A percentile compares a stretch with the other conserved stretches of the same genome.
Conservation (phyloP, 2,797 vertebrate genomes). For the Adrianichthys oophorus region DNA sequence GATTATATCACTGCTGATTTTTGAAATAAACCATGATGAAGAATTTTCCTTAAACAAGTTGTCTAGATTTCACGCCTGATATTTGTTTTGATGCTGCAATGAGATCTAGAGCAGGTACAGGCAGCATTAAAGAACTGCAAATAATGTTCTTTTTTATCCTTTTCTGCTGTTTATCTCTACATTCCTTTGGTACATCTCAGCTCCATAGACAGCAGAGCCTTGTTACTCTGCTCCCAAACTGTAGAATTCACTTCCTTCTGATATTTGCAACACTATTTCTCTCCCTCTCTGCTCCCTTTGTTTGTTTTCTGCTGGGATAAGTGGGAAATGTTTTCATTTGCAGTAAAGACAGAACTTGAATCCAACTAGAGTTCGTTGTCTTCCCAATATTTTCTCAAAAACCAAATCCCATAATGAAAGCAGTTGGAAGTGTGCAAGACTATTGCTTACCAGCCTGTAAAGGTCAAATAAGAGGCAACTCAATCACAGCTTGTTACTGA, state of each 20-base stretch:
- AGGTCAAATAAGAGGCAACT: neutral
- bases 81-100: slow-evolving; percentile 21
- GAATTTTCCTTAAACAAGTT: slow-evolving; percentile 30
- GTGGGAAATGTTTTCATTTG: too few relatives aligned
- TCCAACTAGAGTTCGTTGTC: too few relatives aligned
- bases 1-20: slow-evolving; percentile 40
- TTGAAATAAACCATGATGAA: slow-evolving; percentile 41
- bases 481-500: too few relatives aligned
- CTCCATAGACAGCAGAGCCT: too few relatives aligned
- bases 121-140: neutral
- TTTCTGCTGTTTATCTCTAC: slow-evolving; percentile 3
- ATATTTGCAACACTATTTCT: too few relatives aligned
- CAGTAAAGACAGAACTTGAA: too few relatives aligned
- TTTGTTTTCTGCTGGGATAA: too few relatives aligned
- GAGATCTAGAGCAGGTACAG: neutral
- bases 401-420: slow-evolving; percentile 1
- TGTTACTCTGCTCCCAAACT: too few relatives aligned
- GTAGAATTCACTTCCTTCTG: too few relatives aligned
- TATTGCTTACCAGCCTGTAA: neutral
- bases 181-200: too few relatives aligned
- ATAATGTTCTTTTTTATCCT: neutral
- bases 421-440: neutral
- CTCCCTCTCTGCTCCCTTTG: too few relatives aligned
- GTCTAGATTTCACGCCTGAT: slow-evolving; percentile 10
- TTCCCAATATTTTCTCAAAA: too few relatives aligned